Conservation (phyloP, 1,140 invertebrate genomes). For the Zophobas morio region DNA sequence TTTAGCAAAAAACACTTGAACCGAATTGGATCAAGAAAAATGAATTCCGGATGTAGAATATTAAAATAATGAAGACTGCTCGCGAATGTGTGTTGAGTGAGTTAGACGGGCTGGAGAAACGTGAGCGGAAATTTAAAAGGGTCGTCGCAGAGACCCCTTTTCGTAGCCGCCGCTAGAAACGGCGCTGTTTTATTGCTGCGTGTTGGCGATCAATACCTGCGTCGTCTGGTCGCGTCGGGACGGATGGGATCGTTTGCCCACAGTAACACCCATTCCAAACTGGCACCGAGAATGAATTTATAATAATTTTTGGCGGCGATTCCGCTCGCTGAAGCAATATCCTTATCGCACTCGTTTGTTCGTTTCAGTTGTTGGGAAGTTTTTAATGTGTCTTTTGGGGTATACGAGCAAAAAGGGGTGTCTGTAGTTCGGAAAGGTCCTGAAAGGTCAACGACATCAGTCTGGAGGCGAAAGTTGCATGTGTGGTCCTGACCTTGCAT, state of each 20-base stretch:
- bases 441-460: conserved; percentile 7
- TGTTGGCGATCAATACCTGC: conserved; percentile 45
- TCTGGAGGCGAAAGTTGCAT: conserved; percentile 15
- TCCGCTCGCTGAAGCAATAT: too few relatives aligned
- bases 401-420: conserved; percentile 14
- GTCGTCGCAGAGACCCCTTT: conserved; percentile 26
- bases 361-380: too few relatives aligned
- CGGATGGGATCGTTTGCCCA: conserved; percentile 34
- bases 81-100: conserved; percentile 38
- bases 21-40: conserved; percentile 28
- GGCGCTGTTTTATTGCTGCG: conserved; percentile 46
- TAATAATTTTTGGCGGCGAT: background rate
- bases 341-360: too few relatives aligned
- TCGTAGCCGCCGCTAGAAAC: conserved; percentile 38
- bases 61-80: conserved; percentile 38
- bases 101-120: conserved; percentile 24
- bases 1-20: conserved; percentile 10
- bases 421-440: conserved; percentile 2
- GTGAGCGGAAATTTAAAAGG: conserved; percentile 36
- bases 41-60: conserved; percentile 36
- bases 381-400: conserved; percentile 11
- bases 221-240: conserved; percentile 35
- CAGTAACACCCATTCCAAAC: conserved; percentile 35
- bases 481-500: conserved; percentile 25
- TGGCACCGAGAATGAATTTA: conserved; percentile 16